Conservation (phyloP, 2,797 vertebrate species). For the Diplodus puntazzo region DNA sequence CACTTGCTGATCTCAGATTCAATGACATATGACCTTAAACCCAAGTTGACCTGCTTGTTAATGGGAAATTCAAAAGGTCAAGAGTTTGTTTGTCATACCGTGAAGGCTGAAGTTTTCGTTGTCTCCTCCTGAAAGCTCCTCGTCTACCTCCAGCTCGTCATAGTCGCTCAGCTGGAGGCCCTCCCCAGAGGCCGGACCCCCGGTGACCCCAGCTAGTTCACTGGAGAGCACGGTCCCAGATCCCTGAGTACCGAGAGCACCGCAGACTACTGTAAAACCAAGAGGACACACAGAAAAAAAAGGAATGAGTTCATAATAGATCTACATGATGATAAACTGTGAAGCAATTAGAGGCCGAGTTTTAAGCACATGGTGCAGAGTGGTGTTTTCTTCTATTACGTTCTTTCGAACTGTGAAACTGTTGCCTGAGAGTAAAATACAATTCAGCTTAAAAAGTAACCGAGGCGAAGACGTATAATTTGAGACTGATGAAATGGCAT, state of each 20-base stretch:
- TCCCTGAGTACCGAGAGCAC: conserved; percentile 57
- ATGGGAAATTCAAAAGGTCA: no score
- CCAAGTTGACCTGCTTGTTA: no score
- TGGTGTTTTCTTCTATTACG: neutral
- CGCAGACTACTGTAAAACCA: conserved; percentile 60
- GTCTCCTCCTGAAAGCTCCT: conserved; percentile 68
- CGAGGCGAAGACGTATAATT: neutral
- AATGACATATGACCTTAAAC: no score
- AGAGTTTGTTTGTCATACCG: conserved; percentile 38
- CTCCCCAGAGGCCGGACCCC: conserved; percentile 76
- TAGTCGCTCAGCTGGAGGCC: conserved; percentile 72
- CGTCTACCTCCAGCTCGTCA: conserved; percentile 68
- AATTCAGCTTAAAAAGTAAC: neutral
- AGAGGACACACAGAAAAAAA: neutral
- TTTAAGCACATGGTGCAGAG: neutral
- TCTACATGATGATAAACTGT: neutral
- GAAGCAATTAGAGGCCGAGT: neutral
- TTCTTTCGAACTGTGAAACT: neutral
- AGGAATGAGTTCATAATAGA: conserved; percentile 6
- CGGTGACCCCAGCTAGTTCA: conserved; percentile 61
- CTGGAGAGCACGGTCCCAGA: conserved; percentile 63
- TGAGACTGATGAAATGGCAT: neutral
- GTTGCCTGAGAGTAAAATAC: neutral
- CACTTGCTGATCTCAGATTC: no score
- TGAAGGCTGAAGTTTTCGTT: neutral